Base-by-base conservation (phyloP, 2,888 invertebrate species). In the Agrochola litura region DNA sequence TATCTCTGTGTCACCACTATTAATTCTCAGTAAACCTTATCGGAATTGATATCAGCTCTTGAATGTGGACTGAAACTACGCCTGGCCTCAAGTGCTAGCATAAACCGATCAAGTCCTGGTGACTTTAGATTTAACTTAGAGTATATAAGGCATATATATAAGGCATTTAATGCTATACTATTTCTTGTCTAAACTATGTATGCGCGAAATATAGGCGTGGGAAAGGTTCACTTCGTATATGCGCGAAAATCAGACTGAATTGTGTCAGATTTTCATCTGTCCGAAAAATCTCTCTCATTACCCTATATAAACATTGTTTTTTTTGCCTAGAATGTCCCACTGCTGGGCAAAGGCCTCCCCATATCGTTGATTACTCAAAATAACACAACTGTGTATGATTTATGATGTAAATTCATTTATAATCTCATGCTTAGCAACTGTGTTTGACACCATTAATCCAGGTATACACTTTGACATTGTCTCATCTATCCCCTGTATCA, bases 171-270 rank as follows among this genome's bases (percentile, higher is more conserved):
- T 89, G 89, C 89, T 88, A 77, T 88, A 87, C 89, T 90, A 91
- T 88, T 90, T 90, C 89, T 90, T 92, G 90, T 92, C 90, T 91
- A 91, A 90, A 90, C 85, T 86, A 89, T 91, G 89, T 91, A 89
- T 89, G 89, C 70, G 70, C 79, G 66, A 82, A 82, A 84, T 69
- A 14, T 88, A 80, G 85, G 87, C 73, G 80, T 84, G 88, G 89
- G 81, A 88, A 89, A 89, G 85, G 82, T 81, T 64, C 66, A 69
- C 60, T 82, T 52, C 22, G 54, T 16, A 41, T 37, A 19, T 25
- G 22, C 37, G 4, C 37, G 6, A 19, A 22, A 75, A 30, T n/a
- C 0, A 16, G 14, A 16, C 25, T 16, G 16, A 60, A 30, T 30
- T 58, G 12, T 58, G 30, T 60, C 30, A 16, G 6, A 3, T 37